Evolutionary conservation across 2,888 invertebrate genomes (phyloP).

Genomic region (Spodoptera exigua): DNA sequence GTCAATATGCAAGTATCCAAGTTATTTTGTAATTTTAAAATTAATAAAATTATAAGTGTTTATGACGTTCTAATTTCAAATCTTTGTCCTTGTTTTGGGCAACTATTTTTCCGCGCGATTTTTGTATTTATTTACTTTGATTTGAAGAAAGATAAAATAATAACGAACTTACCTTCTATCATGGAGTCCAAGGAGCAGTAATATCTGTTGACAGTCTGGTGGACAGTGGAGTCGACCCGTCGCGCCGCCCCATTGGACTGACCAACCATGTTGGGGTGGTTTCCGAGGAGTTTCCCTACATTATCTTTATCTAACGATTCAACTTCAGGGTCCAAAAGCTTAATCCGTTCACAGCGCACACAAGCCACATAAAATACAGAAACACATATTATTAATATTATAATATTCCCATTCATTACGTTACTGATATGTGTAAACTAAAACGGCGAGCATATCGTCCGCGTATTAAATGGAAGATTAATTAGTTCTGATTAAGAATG

Average conservation of each 20-base stretch:
- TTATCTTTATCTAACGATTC: constrained; percentile 6
- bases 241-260: not conserved
- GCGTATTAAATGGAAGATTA: constrained; percentile 29
- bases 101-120: no score
- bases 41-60: no score
- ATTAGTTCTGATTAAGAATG: constrained; percentile 34
- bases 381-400: constrained; percentile 31
- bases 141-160: not conserved
- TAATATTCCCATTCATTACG: constrained; percentile 39
- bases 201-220: constrained; percentile 66
- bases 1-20: no score
- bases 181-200: constrained; percentile 57
- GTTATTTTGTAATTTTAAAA: no score
- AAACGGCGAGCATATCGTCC: constrained; percentile 21
- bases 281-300: not conserved
- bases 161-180: constrained; percentile 57
- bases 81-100: no score
- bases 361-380: constrained; percentile 1
- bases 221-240: constrained; percentile 57
- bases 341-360: constrained; percentile 11
- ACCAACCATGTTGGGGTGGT: not conserved
- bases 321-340: constrained; percentile 16
- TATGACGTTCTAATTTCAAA: no score
- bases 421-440: not conserved
- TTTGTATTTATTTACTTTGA: no score